A percentile compares a stretch with the other conserved stretches of the same genome.
phyloP scores from a whole-genome alignment of 2,113 vertebrate genomes.

The Ancistrus triradiatus region DNA sequence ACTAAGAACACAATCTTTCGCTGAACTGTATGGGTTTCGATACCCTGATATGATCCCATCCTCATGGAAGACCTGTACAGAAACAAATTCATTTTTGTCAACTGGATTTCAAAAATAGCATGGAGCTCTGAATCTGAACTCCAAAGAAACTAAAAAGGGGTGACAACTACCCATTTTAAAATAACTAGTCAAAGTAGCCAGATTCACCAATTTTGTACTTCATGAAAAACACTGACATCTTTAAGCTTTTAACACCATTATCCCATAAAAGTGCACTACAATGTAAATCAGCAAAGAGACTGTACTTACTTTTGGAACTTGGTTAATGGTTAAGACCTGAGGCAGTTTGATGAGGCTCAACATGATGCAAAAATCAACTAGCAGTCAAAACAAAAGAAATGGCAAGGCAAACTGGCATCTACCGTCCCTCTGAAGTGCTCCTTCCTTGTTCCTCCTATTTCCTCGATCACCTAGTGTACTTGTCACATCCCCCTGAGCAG shows the following conservation, averaged over 20 bases:
- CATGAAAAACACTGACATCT: too few species aligned
- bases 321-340: conserved; percentile 76
- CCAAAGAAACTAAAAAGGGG: too few species aligned
- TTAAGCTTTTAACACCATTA: too few species aligned
- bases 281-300: background rate
- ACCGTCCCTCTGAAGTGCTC: background rate
- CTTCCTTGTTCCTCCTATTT: background rate
- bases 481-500: background rate
- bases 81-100: background rate
- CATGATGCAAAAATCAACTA: conserved; percentile 52
- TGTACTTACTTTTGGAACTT: conserved; percentile 87
- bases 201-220: too few species aligned
- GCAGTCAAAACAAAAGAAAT: background rate
- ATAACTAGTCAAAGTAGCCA: too few species aligned
- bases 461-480: background rate
- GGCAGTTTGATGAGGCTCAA: conserved; percentile 77
- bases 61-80: conserved; percentile 81
- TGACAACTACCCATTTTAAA: too few species aligned
- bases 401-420: conserved; percentile 23
- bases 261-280: background rate
- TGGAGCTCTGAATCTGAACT: too few species aligned
- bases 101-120: too few species aligned
- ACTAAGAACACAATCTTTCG: conserved; percentile 81
- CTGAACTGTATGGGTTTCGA: conserved; percentile 80
- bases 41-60: conserved; percentile 88